Conservation (phyloP, 2,113 vertebrate genomes). For the Campylomormyrus numenius region DNA sequence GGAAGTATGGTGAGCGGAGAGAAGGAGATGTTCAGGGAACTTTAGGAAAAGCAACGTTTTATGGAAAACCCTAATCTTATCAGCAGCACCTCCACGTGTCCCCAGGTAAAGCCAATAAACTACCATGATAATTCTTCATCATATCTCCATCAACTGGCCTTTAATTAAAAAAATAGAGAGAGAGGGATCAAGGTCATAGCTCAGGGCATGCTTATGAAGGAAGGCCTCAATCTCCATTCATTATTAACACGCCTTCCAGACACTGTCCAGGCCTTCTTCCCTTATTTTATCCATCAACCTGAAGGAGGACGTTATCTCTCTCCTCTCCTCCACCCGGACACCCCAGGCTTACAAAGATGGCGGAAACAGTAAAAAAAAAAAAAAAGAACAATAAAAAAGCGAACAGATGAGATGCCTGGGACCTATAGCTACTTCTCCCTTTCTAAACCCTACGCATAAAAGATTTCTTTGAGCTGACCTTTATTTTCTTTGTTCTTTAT, state of each 20-base stretch:
- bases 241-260: conserved; percentile 68
- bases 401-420: conserved; percentile 53
- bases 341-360: not conserved
- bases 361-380: conserved; percentile 20
- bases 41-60: conserved; percentile 61
- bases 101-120: not conserved
- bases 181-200: conserved; percentile 93
- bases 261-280: conserved; percentile 62
- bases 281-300: conserved; percentile 60
- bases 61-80: not conserved
- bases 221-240: conserved; percentile 72
- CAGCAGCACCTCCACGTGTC: conserved; percentile 20
- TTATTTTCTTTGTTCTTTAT: conserved; percentile 40
- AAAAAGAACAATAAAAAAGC: conserved; percentile 50
- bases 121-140: not conserved
- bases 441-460: not conserved
- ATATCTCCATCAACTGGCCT: conserved; percentile 50
- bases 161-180: conserved; percentile 66
- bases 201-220: conserved; percentile 75
- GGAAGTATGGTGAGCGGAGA: not conserved
- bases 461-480: conserved; percentile 58
- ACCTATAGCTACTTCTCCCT: conserved; percentile 56
- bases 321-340: conserved; percentile 22
- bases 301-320: conserved; percentile 70
- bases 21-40: not conserved